Conservation (phyloP, 1,140 invertebrate species). For the Vanessa atalanta region DNA sequence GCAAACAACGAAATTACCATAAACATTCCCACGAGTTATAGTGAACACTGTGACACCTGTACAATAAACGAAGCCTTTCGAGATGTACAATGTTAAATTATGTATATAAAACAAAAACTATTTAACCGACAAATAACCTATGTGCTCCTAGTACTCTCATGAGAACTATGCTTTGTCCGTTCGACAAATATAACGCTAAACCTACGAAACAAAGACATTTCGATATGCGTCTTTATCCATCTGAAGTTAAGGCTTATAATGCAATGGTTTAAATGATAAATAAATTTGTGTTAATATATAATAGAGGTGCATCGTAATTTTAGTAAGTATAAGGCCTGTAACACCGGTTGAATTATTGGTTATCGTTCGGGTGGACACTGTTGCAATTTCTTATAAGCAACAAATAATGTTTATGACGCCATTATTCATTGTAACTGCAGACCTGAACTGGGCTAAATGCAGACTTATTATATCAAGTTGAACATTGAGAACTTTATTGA, state of each 20-base stretch:
- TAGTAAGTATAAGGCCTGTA: constrained; percentile 40
- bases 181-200: constrained; percentile 32
- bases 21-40: too few relatives aligned
- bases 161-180: constrained; percentile 40
- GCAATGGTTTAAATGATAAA: constrained; percentile 7
- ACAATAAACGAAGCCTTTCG: constrained; percentile 15
- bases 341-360: constrained; percentile 47
- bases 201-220: constrained; percentile 1
- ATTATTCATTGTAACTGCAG: constrained; percentile 33
- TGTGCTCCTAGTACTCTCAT: constrained; percentile 36
- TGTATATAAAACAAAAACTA: constrained; percentile 37
- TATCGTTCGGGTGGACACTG: constrained; percentile 31
- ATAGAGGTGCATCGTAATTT: constrained; percentile 41
- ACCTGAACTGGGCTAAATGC: constrained; percentile 5
- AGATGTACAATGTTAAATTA: constrained; percentile 8
- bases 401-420: constrained; percentile 37
- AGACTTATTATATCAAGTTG: constrained; percentile 7
- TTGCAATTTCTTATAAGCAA: constrained; percentile 38
- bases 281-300: constrained; percentile 33
- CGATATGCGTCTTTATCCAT: constrained; percentile 15
- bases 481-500: too few relatives aligned
- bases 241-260: constrained; percentile 11
- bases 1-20: too few relatives aligned
- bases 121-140: constrained; percentile 25
- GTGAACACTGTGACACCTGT: not conserved